Conservation (phyloP, 2,888 invertebrate species). For the Lobophora halterata region DNA sequence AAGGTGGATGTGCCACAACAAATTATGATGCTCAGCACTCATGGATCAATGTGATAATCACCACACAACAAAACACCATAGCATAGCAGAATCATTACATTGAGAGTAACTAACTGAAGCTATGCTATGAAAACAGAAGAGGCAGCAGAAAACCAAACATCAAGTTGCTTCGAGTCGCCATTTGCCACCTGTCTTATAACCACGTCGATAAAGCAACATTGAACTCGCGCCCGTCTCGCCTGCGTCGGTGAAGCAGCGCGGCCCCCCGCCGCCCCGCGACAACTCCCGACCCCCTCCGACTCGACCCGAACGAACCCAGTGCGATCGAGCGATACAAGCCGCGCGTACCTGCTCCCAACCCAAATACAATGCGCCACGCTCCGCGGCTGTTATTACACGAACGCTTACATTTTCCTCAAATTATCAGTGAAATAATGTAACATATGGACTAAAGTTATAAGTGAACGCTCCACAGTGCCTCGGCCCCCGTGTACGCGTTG, state of each 20-base stretch:
- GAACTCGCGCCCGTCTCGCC: conserved; percentile 22
- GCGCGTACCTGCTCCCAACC: conserved; percentile 55
- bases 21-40: no score
- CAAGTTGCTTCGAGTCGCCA: conserved; percentile 31
- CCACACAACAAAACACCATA: no score
- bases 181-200: conserved; percentile 61
- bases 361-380: conserved; percentile 59
- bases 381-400: conserved; percentile 67
- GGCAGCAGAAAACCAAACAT: conserved; percentile 5
- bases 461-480: conserved; percentile 79
- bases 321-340: conserved; percentile 73
- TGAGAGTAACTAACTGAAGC: no score
- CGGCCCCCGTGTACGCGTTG: conserved; percentile 63
- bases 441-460: conserved; percentile 79
- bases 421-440: conserved; percentile 79
- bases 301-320: conserved; percentile 59
- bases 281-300: conserved; percentile 45
- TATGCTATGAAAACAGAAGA: no score
- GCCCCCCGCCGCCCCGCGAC: conserved; percentile 45
- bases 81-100: no score
- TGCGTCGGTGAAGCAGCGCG: conserved; percentile 45
- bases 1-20: no score
- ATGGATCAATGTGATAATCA: no score
- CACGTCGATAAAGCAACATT: conserved; percentile 45
- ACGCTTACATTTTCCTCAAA: conserved; percentile 57